Conservation (phyloP, 2,797 vertebrate genomes). For the Anguilla megastoma region DNA sequence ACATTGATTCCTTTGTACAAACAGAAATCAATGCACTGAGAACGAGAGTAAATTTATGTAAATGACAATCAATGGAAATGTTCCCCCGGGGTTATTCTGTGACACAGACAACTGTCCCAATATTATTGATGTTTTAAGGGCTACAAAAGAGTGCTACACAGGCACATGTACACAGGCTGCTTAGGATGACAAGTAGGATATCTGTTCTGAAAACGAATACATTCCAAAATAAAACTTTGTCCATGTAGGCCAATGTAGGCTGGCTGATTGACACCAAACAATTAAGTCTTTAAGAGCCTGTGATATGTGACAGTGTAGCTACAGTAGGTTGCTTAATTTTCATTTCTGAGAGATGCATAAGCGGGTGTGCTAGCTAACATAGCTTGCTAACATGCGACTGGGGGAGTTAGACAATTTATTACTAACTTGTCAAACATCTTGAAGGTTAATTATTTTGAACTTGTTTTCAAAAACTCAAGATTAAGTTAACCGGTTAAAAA, state of each 20-base stretch:
- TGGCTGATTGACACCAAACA: not conserved
- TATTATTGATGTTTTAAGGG: not conserved
- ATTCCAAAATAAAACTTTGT: not conserved
- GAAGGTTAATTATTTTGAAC: not conserved
- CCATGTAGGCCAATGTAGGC: not conserved
- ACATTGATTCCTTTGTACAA: not conserved
- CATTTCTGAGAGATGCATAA: not conserved
- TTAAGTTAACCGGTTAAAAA: no score
- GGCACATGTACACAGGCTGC: not conserved
- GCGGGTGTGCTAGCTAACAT: not conserved
- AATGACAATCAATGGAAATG: not conserved
- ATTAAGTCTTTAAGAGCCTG: no score
- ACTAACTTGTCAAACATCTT: not conserved
- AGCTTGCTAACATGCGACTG: not conserved
- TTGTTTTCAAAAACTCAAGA: not conserved
- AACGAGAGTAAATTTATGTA: not conserved
- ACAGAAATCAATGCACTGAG: not conserved
- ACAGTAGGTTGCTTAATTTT: no score
- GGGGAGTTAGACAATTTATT: not conserved
- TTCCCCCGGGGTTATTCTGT: no score
- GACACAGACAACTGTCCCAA: not conserved
- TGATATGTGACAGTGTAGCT: not conserved
- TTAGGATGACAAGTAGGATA: not conserved
- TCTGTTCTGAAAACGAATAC: not conserved
- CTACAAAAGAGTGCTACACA: not conserved